phyloP scores from a whole-genome alignment of 2,113 vertebrate genomes.

The Scalopus aquaticus region DNA sequence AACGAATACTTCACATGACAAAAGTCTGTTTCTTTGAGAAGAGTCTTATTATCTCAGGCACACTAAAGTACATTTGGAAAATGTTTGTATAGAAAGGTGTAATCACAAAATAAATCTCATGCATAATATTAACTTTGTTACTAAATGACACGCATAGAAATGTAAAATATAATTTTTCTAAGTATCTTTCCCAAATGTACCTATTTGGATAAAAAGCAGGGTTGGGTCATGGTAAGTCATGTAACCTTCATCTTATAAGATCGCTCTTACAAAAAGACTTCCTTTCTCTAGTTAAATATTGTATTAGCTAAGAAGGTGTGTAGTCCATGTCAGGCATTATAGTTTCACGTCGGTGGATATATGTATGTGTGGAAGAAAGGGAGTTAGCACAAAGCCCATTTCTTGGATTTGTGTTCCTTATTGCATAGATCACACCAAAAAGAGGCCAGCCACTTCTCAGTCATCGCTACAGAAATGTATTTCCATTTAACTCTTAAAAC shows the following conservation, averaged over 20 bases:
- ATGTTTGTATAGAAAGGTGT: not conserved
- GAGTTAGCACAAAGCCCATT: not conserved
- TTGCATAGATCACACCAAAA: not conserved
- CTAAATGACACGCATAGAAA: not conserved
- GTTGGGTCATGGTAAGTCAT: not conserved
- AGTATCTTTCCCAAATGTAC: not conserved
- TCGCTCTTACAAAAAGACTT: not conserved
- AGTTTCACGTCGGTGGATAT: not conserved
- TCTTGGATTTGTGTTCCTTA: not conserved
- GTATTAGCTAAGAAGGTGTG: not conserved
- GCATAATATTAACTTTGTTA: constrained; percentile 33
- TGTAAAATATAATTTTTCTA: not conserved
- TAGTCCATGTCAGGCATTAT: not conserved
- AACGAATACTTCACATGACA: not conserved
- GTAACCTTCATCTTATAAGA: not conserved
- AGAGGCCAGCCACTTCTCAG: not conserved
- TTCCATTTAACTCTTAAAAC: not conserved
- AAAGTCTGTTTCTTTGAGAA: not conserved
- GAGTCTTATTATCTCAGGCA: not conserved
- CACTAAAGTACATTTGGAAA: not conserved
- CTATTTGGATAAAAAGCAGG: not conserved
- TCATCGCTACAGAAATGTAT: not conserved
- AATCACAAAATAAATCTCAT: not conserved
- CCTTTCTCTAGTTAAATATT: not conserved
- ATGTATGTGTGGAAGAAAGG: not conserved